These are phyloP conservation scores for Melanostoma scalare DNA, from an alignment of 2,888 invertebrate genomes.

Conservation along the genomic window DNA sequence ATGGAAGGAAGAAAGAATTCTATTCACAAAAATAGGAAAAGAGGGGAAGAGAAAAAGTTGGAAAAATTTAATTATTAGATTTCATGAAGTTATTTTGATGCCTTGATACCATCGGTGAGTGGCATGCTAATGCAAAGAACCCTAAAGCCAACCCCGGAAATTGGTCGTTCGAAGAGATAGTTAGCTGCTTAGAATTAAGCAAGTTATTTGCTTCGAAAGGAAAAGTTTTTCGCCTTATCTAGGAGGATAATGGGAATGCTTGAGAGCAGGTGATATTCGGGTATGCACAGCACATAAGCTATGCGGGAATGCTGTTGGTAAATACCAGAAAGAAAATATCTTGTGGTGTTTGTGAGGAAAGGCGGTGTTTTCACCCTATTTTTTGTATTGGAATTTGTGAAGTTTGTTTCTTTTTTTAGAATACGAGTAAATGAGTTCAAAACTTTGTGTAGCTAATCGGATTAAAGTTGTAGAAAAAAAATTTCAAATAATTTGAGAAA, in stretches of 20 bases:
- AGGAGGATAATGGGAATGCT: neutral
- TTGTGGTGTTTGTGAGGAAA: too few species aligned
- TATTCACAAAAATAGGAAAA: conserved; percentile 12
- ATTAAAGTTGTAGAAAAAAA: too few species aligned
- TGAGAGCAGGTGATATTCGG: neutral
- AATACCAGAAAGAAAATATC: too few species aligned
- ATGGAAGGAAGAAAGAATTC: neutral
- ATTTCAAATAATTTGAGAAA: too few species aligned
- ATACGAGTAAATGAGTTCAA: too few species aligned
- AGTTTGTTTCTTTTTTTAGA: too few species aligned
- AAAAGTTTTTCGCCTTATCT: conserved; percentile 6
- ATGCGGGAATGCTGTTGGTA: neutral
- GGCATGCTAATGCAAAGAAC: conserved; percentile 17
- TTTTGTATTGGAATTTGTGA: too few species aligned
- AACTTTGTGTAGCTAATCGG: too few species aligned
- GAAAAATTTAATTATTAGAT: conserved; percentile 49
- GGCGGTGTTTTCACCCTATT: too few species aligned
- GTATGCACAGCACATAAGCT: too few species aligned
- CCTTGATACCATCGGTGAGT: neutral
- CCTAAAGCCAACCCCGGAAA: neutral
- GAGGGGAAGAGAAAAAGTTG: conserved; percentile 3
- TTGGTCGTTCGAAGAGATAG: conserved; percentile 1
- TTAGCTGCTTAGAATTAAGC: conserved; percentile 15
- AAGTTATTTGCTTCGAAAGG: neutral
- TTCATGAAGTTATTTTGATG: conserved; percentile 29